Percentiles rank a stretch among this genome's conserved stretches.
Evolutionary conservation across 2,797 vertebrate genomes (phyloP).

Genomic region (Limosa lapponica): DNA sequence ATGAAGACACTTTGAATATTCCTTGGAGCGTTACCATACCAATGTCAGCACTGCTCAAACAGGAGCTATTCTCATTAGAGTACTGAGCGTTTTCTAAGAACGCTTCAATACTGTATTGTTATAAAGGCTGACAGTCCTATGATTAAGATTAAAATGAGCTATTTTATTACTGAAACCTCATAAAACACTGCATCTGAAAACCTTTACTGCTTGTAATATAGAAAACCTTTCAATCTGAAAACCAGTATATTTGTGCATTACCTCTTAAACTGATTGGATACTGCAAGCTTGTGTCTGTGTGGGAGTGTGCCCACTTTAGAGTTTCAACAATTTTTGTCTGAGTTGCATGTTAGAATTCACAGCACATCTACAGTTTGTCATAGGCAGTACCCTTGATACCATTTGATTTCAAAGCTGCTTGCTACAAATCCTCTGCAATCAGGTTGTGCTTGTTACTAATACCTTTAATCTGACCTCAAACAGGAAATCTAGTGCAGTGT

Average conservation of each 20-base stretch:
- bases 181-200: neutral
- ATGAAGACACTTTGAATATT: neutral
- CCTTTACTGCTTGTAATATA: neutral
- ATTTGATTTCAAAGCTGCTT: conserved; percentile 47
- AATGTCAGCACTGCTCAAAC: neutral
- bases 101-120: neutral
- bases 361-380: neutral
- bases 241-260: neutral
- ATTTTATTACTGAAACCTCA: conserved; percentile 3
- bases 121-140: neutral
- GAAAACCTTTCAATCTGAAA: neutral
- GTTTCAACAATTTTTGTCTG: neutral
- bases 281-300: neutral
- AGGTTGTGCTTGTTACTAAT: conserved; percentile 42
- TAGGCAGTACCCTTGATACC: neutral
- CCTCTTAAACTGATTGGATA: neutral
- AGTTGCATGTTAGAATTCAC: conserved; percentile 15
- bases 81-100: conserved; percentile 1
- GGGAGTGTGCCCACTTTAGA: neutral
- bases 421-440: conserved; percentile 68
- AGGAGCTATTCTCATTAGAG: neutral
- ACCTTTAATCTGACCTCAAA: conserved; percentile 57
- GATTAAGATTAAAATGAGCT: conserved; percentile 43
- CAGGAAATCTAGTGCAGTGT: neutral
- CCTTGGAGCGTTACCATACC: neutral